A percentile compares a stretch with the other conserved stretches of the same genome.
Evolutionary conservation across 2,888 invertebrate genomes (phyloP).

Genomic region (Stomorhina lunata): DNA sequence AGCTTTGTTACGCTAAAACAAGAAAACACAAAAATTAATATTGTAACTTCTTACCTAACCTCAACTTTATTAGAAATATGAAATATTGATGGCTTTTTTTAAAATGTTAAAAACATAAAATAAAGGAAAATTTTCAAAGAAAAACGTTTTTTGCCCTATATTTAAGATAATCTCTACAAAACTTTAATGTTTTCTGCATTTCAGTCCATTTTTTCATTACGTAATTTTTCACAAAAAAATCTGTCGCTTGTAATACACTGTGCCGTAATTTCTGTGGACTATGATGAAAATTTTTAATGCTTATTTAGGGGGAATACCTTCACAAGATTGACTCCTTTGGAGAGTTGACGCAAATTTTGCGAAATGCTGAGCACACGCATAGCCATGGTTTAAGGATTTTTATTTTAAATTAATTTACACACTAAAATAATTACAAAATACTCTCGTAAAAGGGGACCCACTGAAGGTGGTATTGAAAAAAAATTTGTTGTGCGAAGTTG

Average conservation of each 20-base stretch:
- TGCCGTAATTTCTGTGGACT: conserved; percentile 1
- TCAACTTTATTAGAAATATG: conserved; percentile 64
- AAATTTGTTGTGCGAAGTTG: conserved; percentile 52
- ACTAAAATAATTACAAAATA: conserved; percentile 49
- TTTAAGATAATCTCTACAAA: neutral
- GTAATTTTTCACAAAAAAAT: conserved; percentile 72
- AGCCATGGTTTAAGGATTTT: conserved; percentile 73
- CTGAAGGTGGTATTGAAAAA: conserved; percentile 33
- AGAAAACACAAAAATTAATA: conserved; percentile 35
- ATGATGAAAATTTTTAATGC: neutral
- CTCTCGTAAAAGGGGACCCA: conserved; percentile 38
- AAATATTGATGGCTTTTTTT: conserved; percentile 5
- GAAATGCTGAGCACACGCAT: conserved; percentile 78
- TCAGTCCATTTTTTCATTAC: conserved; percentile 73
- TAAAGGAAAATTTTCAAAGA: neutral
- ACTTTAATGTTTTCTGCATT: neutral
- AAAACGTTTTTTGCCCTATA: neutral
- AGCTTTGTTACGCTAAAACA: conserved; percentile 81
- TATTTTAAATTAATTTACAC: conserved; percentile 66
- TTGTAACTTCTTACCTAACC: conserved; percentile 70
- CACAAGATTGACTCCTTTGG: conserved; percentile 74
- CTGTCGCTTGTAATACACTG: conserved; percentile 47
- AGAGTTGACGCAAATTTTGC: conserved; percentile 76
- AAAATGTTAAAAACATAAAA: neutral
- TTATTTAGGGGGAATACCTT: conserved; percentile 75